Base-by-base conservation (phyloP, 2,113 vertebrate species). In the Thalassoma bifasciatum region DNA sequence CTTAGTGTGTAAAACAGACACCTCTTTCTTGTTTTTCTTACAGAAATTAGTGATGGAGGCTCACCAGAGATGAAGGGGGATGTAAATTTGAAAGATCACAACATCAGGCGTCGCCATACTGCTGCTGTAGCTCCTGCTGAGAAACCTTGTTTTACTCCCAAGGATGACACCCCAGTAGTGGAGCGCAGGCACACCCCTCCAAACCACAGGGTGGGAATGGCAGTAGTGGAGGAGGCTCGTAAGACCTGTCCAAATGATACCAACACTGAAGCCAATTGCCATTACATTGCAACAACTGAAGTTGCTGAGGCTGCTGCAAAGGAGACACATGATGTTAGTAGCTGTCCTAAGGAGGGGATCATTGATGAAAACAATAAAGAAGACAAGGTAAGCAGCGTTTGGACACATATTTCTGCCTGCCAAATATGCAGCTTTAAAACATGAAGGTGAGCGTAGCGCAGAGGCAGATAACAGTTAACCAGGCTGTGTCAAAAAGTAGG, bases 11-110 rank as follows among this genome's bases (percentile, higher is more conserved):
- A 19, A 14, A 42, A 42, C 40, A n/a, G 1, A 1, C 21, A 22
- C 17, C 56, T 5, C n/a, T 52, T 4, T 59, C 8, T 26, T 58
- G 14, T 60, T 22, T 21, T 51, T 65, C 10, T 63, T 56, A 1
- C 58, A 91, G 90, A 76, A 16, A 38, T 34, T 22, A 77, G 40
- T 64, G 77, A 84, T 23, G 77, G 79, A 2, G 67, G 13, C 6
- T 68, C 7, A 3, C 38, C 66, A 16, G 61, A 73, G 21, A 13
- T 65, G 14, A 72, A 64, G 22, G 75, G 74, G 36, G 69, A 68
- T 1, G 16, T 34, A 21, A 56, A 84, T 22, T 36, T 12, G 2
- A 71, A 8, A 59, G 60, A 51, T 14, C 63, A 37, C 13, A 52
- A 62, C 57, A 67, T 82, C 59, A 69, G 78, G 30, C 77, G 73